Percentiles rank a stretch among this genome's conserved stretches.
phyloP scores from a whole-genome alignment of 35 echinoderm and acorn worm species.

The Heliocidaris tuberculata region DNA sequence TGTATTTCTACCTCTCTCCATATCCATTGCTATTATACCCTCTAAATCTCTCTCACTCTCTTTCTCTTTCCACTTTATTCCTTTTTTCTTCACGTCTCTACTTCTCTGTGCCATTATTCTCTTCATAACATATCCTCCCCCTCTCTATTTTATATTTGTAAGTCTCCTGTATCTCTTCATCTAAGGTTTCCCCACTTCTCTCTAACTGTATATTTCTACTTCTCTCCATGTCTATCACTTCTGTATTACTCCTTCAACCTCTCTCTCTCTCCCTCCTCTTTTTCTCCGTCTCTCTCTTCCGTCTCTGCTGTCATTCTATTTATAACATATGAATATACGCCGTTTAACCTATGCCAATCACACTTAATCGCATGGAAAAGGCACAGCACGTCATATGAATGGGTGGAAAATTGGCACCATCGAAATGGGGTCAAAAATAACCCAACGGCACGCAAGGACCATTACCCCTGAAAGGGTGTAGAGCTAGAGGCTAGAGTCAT shows the following conservation, averaged over 20 bases:
- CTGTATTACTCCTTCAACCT: background rate
- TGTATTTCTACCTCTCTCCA: no score
- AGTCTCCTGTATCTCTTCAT: no score
- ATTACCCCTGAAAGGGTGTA: background rate
- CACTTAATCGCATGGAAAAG: background rate
- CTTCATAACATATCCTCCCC: no score
- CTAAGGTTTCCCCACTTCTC: no score
- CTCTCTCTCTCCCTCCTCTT: background rate
- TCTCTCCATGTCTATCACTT: no score
- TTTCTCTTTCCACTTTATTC: no score
- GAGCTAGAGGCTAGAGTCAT: background rate
- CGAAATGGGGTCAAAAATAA: slow-evolving; percentile 12
- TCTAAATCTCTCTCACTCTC: no score
- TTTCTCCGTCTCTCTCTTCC: background rate
- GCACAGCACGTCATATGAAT: background rate
- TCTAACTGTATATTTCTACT: no score
- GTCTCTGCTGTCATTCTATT: background rate
- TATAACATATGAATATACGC: background rate
- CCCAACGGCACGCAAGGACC: background rate
- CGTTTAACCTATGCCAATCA: background rate
- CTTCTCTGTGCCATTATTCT: no score
- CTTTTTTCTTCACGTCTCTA: no score
- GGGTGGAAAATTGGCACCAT: slow-evolving; percentile 1
- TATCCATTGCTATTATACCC: no score
- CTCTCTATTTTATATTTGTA: no score